Conservation (phyloP, 2,888 invertebrate species). For the Ethmia dodecea region DNA sequence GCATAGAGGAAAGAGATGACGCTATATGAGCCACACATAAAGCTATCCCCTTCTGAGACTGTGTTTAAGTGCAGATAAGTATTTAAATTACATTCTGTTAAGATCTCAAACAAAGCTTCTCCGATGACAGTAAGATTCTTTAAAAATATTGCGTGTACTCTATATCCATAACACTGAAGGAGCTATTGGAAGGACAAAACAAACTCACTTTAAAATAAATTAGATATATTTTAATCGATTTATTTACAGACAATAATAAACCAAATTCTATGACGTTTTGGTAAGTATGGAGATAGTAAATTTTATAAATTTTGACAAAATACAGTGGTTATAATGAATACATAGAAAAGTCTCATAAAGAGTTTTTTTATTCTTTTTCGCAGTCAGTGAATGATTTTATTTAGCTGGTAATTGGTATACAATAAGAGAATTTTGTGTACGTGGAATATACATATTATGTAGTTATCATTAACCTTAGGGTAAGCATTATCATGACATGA, state of each 20-base stretch:
- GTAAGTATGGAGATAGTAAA: conserved; percentile 47
- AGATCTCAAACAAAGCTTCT: too few species aligned
- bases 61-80: background rate
- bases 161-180: background rate
- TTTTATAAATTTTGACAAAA: conserved; percentile 59
- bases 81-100: too few species aligned
- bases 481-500: conserved; percentile 53
- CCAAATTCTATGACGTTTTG: conserved; percentile 63
- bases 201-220: conserved; percentile 50
- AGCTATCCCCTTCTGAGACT: background rate
- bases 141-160: too few species aligned
- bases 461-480: conserved; percentile 38
- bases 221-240: conserved; percentile 69
- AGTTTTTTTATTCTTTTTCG: background rate
- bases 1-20: too few species aligned
- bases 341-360: conserved; percentile 56
- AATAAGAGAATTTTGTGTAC: conserved; percentile 39
- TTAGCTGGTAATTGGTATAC: conserved; percentile 16
- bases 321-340: conserved; percentile 47
- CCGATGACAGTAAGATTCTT: too few species aligned
- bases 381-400: too few species aligned
- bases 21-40: background rate
- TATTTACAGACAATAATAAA: conserved; percentile 77
- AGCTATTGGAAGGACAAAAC: conserved; percentile 15
- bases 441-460: conserved; percentile 31